Conservation (phyloP, 2,888 invertebrate species). For the Aphelenchoides bicaudatus region DNA sequence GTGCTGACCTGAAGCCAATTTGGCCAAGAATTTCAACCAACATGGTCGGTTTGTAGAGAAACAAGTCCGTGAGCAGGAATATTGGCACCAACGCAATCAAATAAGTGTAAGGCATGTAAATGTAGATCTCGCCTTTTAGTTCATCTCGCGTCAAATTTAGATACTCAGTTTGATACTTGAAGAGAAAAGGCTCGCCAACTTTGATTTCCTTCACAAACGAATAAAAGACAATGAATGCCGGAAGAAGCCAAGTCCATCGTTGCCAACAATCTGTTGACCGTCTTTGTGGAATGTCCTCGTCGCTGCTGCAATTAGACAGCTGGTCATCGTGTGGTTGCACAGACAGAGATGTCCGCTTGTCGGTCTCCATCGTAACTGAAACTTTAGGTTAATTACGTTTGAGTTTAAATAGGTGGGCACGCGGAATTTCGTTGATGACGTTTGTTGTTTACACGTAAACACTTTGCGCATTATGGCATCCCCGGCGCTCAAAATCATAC, state of each 20-base stretch:
- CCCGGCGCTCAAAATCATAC: no score
- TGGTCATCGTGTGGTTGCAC: no score
- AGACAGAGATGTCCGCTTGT: no score
- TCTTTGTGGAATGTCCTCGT: no score
- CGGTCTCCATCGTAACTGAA: no score
- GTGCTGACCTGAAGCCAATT: slow-evolving; percentile 35
- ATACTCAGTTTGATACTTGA: slow-evolving; percentile 38
- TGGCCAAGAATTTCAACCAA: slow-evolving; percentile 38
- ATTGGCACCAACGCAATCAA: slow-evolving; percentile 34
- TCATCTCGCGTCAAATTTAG: slow-evolving; percentile 34
- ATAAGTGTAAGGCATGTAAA: slow-evolving; percentile 36
- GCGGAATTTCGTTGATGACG: no score
- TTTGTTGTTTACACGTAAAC: no score
- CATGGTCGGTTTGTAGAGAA: slow-evolving; percentile 43
- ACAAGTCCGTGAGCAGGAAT: slow-evolving; percentile 36
- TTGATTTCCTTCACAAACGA: slow-evolving; percentile 35
- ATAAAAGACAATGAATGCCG: slow-evolving; percentile 29
- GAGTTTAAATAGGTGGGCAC: no score
- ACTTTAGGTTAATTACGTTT: no score
- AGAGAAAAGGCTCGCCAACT: slow-evolving; percentile 39
- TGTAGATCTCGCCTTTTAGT: slow-evolving; percentile 30
- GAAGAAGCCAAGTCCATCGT: slow-evolving; percentile 19
- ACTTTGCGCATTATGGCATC: no score
- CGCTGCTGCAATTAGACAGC: no score
- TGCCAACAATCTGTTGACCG: no score